Conservation (phyloP, 2,113 vertebrate genomes). For the Castor canadensis region DNA sequence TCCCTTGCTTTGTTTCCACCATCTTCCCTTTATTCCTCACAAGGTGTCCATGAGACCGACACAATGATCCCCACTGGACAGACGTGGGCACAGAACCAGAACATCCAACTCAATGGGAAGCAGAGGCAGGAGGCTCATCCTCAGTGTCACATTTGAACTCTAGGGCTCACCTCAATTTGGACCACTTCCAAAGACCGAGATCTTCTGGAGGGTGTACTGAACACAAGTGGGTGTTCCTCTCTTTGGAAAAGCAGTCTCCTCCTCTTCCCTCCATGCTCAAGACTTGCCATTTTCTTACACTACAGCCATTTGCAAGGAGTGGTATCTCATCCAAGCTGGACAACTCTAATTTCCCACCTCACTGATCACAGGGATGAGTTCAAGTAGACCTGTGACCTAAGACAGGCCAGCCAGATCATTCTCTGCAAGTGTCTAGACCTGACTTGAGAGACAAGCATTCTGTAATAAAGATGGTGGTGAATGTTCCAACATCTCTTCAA, state of each 20-base stretch:
- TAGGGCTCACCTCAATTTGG: neutral
- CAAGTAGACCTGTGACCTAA: neutral
- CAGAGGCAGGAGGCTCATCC: neutral
- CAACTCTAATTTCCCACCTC: neutral
- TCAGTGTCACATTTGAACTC: neutral
- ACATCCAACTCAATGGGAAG: too few relatives aligned
- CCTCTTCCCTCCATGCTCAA: neutral
- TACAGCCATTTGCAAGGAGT: neutral
- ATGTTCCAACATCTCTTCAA: neutral
- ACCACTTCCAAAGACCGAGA: neutral
- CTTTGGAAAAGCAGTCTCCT: neutral
- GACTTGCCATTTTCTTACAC: neutral
- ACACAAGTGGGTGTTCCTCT: neutral
- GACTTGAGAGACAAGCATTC: neutral
- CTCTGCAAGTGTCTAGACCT: neutral
- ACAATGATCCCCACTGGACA: accelerated
- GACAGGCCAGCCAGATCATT: neutral
- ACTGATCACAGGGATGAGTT: neutral
- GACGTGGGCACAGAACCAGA: neutral
- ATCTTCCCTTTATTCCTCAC: neutral
- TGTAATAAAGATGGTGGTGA: neutral
- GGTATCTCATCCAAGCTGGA: neutral
- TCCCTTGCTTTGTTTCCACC: neutral
- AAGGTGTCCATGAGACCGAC: neutral
- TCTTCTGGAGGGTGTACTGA: neutral